phyloP scores from a whole-genome alignment of 2,888 invertebrate genomes.

The Anthrax anthrax region DNA sequence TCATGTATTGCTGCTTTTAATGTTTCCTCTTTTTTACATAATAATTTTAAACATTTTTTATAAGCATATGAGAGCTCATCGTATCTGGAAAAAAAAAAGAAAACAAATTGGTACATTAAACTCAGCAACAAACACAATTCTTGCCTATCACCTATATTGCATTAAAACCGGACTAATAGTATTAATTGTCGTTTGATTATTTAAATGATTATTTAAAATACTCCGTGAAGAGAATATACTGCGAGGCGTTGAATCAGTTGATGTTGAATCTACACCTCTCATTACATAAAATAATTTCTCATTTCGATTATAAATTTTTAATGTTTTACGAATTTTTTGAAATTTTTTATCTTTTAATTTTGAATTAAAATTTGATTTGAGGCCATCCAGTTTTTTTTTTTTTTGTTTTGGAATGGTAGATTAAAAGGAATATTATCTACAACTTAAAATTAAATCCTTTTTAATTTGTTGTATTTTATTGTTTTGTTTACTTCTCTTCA shows the following conservation, averaged over 20 bases:
- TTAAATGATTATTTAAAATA: not conserved
- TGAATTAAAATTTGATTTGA: no score
- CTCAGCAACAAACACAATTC: not conserved
- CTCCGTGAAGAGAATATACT: not conserved
- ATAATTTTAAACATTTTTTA: slow-evolving; percentile 21
- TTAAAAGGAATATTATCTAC: no score
- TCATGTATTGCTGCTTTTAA: slow-evolving; percentile 19
- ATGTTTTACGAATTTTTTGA: no score
- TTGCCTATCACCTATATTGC: slow-evolving; percentile 7
- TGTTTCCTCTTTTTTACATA: slow-evolving; percentile 23
- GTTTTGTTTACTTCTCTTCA: no score
- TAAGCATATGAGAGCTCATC: slow-evolving; percentile 24
- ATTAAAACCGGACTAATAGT: slow-evolving; percentile 9
- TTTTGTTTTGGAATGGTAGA: no score
- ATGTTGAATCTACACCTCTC: slow-evolving; percentile 18
- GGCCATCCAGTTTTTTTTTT: no score
- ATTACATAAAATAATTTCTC: slow-evolving; percentile 23
- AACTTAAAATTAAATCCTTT: no score
- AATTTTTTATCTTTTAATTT: no score
- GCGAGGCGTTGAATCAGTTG: slow-evolving; percentile 13
- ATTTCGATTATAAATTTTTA: slow-evolving; percentile 24
- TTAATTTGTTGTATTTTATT: no score
- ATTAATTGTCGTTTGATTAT: not conserved
- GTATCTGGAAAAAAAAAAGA: slow-evolving; percentile 16
- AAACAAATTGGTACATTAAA: not conserved